Percentiles rank a stretch among this genome's conserved stretches.
Evolutionary conservation across 2,113 vertebrate genomes (phyloP).

Genomic region (Tenebrosternarchus preto): DNA sequence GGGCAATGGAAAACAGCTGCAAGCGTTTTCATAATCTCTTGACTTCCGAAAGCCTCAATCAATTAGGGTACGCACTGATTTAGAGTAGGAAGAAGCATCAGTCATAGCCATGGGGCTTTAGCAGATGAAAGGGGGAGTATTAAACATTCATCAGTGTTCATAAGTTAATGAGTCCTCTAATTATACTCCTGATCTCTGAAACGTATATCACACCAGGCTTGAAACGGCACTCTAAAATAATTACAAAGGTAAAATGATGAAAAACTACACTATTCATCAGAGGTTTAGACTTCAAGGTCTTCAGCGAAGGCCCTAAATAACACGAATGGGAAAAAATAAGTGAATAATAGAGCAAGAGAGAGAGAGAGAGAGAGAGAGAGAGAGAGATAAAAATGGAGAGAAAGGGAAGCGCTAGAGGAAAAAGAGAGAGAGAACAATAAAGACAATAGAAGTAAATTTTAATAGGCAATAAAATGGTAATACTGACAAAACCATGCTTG

Average conservation of each 20-base stretch:
- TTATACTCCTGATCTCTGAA: constrained; percentile 35
- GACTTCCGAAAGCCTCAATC: constrained; percentile 33
- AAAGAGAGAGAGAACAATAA: too few species aligned
- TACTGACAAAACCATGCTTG: too few species aligned
- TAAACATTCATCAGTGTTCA: constrained; percentile 41
- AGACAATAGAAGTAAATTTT: too few species aligned
- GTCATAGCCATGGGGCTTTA: background rate
- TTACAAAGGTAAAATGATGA: background rate
- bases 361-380: too few species aligned
- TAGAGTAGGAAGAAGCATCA: constrained; percentile 23
- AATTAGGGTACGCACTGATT: constrained; percentile 34
- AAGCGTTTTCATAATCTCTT: background rate
- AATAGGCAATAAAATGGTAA: too few species aligned
- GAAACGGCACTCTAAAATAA: background rate
- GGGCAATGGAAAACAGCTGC: constrained; percentile 9
- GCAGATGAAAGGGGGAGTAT: constrained; percentile 15
- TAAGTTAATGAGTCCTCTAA: constrained; percentile 37
- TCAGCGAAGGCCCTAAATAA: background rate
- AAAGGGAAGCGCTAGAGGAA: too few species aligned
- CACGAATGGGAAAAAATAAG: too few species aligned
- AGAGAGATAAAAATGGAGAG: too few species aligned
- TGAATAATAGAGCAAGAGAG: too few species aligned
- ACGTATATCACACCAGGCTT: constrained; percentile 18
- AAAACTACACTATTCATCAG: constrained; percentile 1
- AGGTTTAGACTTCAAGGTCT: constrained; percentile 9